A percentile compares a stretch with the other conserved stretches of the same genome.
phyloP scores from a whole-genome alignment of 2,113 vertebrate species.

The Cheirogaleus medius region DNA sequence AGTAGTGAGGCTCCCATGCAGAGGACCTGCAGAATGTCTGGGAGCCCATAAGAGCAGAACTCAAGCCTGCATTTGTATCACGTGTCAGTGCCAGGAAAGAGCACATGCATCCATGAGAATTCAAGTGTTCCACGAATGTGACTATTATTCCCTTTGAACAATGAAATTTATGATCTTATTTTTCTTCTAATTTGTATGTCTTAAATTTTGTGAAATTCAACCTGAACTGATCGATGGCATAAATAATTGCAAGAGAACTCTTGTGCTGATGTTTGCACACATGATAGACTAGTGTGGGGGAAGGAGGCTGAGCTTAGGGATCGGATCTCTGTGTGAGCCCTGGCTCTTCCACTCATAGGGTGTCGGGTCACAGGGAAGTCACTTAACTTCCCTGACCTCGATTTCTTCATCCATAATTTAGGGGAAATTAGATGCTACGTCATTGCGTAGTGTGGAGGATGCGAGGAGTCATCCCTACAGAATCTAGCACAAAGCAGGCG shows the following conservation, averaged over 20 bases:
- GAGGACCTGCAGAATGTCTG: background rate
- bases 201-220: background rate
- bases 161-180: background rate
- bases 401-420: background rate
- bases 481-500: background rate
- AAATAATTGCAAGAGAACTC: background rate
- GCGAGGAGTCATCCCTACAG: background rate
- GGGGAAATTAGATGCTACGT: no score
- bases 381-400: background rate
- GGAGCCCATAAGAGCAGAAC: background rate
- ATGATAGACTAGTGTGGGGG: background rate
- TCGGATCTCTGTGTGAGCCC: background rate
- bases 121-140: background rate
- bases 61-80: background rate
- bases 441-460: background rate
- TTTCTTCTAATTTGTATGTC: background rate
- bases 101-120: background rate
- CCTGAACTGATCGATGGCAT: background rate
- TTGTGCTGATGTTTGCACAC: no score
- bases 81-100: background rate
- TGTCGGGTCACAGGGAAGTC: background rate
- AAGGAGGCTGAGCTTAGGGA: background rate
- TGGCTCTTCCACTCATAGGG: background rate
- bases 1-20: background rate
- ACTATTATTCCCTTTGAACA: background rate